These are phyloP conservation scores for Chesias legatella DNA, from an alignment of 2,888 invertebrate species.

Conservation along the genomic window DNA sequence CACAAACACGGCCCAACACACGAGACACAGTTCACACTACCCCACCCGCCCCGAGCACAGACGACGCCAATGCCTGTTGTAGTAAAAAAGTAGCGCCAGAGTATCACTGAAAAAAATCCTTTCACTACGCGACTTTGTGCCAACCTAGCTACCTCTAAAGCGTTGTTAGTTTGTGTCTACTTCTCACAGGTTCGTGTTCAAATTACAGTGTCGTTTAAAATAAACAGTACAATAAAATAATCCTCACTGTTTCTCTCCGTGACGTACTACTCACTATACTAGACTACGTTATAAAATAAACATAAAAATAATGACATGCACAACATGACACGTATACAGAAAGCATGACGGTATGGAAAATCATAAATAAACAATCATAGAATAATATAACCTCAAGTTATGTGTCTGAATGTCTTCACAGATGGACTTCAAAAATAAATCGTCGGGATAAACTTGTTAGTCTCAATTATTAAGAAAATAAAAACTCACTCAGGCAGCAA, in stretches of 20 bases:
- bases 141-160: constrained; percentile 56
- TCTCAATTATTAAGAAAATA: constrained; percentile 46
- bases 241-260: constrained; percentile 42
- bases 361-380: constrained; percentile 42
- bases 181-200: constrained; percentile 50
- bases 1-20: constrained; percentile 63
- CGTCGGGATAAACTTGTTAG: constrained; percentile 62
- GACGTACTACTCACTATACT: too few relatives aligned
- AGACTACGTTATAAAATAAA: constrained; percentile 55
- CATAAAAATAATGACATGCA: constrained; percentile 70
- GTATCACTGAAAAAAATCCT: constrained; percentile 44
- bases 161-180: constrained; percentile 68
- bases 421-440: constrained; percentile 81
- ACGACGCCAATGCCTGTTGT: constrained; percentile 65
- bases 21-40: constrained; percentile 50
- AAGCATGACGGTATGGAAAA: constrained; percentile 66
- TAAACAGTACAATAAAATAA: constrained; percentile 44
- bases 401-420: constrained; percentile 39
- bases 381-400: constrained; percentile 30
- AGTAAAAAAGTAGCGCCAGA: constrained; percentile 78
- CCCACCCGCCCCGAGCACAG: constrained; percentile 37
- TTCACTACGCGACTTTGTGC: constrained; percentile 43
- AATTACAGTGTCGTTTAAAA: constrained; percentile 58
- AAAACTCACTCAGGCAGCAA: constrained; percentile 80
- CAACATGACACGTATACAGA: constrained; percentile 59